phyloP scores from a whole-genome alignment of 2,797 vertebrate species.

The Alectoris magna region DNA sequence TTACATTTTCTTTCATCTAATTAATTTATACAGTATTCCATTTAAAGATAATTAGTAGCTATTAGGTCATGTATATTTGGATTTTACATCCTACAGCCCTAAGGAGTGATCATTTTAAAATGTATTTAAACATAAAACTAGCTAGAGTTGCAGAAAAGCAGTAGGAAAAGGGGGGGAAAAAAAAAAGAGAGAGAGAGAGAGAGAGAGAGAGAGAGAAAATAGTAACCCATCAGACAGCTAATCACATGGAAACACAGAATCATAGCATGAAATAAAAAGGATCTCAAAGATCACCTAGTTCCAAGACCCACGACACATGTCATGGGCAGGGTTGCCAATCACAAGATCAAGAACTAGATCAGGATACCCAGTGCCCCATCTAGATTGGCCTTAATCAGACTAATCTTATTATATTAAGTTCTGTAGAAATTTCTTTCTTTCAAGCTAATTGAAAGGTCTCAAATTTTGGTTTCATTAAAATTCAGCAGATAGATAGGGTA shows the following conservation, averaged over 20 bases:
- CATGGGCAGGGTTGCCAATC: no score
- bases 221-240: no score
- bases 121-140: neutral
- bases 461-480: neutral
- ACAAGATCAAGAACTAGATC: no score
- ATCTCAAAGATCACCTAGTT: no score
- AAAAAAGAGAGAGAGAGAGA: no score
- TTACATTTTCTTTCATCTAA: neutral
- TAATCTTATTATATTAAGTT: neutral
- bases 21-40: neutral
- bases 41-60: neutral
- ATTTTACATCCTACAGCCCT: neutral
- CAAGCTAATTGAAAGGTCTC: neutral
- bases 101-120: neutral
- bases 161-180: neutral
- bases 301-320: no score
- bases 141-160: neutral
- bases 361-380: no score
- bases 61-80: accelerated
- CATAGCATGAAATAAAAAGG: no score
- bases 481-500: neutral
- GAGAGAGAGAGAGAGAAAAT: no score
- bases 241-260: no score
- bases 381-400: neutral
- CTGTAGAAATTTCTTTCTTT: neutral